These are phyloP conservation scores for Ictidomys tridecemlineatus DNA, from an alignment of 2,113 vertebrate species.

Conservation along the genomic window DNA sequence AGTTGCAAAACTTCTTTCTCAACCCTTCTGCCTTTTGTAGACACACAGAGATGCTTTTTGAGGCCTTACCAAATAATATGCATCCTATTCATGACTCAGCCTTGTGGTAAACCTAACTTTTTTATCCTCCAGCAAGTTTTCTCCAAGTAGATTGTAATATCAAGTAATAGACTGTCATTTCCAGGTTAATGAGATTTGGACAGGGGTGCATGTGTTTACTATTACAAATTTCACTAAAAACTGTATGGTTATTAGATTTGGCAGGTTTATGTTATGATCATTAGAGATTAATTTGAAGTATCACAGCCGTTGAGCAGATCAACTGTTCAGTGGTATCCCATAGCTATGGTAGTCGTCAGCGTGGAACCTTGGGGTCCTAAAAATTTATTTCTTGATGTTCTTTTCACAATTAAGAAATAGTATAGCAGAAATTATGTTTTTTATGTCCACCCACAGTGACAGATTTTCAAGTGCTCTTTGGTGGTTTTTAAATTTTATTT, in stretches of 20 bases:
- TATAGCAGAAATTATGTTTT: background rate
- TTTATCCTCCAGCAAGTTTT: conserved; percentile 22
- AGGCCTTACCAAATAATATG: background rate
- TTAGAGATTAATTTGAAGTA: conserved; percentile 10
- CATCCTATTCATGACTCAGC: background rate
- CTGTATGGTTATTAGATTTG: background rate
- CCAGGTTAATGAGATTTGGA: background rate
- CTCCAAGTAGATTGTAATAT: conserved; percentile 28
- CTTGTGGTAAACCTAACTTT: background rate
- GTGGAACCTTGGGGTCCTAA: background rate
- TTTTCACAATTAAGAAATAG: background rate
- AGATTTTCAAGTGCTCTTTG: background rate
- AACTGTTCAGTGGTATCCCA: background rate
- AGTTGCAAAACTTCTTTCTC: background rate
- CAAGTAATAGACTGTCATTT: conserved; percentile 11
- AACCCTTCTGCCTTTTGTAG: background rate
- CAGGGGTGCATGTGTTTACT: background rate
- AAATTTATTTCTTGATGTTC: conserved; percentile 41
- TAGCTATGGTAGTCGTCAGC: background rate
- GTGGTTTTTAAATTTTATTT: background rate
- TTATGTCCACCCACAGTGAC: background rate
- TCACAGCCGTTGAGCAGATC: background rate
- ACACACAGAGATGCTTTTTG: background rate
- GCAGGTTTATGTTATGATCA: conserved; percentile 8
- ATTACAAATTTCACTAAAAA: conserved; percentile 4